Conservation (phyloP, 2,888 invertebrate genomes). For the Xanthorhoe spadicearia region DNA sequence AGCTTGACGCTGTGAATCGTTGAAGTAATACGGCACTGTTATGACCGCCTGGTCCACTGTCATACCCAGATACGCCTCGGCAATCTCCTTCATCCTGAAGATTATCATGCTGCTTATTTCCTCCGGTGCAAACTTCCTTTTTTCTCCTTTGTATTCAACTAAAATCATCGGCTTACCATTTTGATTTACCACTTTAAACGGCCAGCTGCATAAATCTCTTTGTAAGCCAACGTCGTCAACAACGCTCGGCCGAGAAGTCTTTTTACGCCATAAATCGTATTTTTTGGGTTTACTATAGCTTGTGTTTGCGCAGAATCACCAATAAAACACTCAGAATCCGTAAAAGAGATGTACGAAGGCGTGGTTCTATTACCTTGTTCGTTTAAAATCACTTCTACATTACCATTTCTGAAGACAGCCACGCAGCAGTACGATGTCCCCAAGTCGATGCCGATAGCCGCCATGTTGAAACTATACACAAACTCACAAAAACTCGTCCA, state of each 20-base stretch:
- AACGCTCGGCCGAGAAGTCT: conserved; percentile 66
- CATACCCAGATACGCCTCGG: conserved; percentile 61
- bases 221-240: conserved; percentile 67
- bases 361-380: conserved; percentile 66
- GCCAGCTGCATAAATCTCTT: conserved; percentile 65
- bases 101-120: conserved; percentile 71
- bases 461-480: conserved; percentile 53
- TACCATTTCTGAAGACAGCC: conserved; percentile 65
- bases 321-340: conserved; percentile 58
- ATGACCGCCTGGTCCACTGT: conserved; percentile 67
- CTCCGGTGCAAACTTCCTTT: conserved; percentile 63
- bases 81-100: conserved; percentile 67
- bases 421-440: conserved; percentile 70
- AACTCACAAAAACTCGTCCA: conserved; percentile 18
- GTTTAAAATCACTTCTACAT: conserved; percentile 67
- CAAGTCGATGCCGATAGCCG: conserved; percentile 71
- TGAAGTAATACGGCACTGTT: conserved; percentile 73
- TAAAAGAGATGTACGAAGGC: conserved; percentile 71
- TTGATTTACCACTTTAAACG: conserved; percentile 60
- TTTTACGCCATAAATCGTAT: conserved; percentile 70
- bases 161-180: conserved; percentile 68
- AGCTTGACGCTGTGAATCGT: conserved; percentile 67
- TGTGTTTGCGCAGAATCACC: conserved; percentile 71
- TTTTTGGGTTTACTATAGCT: conserved; percentile 60
- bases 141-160: conserved; percentile 60